Percentiles rank a stretch among this genome's conserved stretches.
Evolutionary conservation across 2,113 vertebrate genomes (phyloP).

Genomic region (Elaphurus davidianus): DNA sequence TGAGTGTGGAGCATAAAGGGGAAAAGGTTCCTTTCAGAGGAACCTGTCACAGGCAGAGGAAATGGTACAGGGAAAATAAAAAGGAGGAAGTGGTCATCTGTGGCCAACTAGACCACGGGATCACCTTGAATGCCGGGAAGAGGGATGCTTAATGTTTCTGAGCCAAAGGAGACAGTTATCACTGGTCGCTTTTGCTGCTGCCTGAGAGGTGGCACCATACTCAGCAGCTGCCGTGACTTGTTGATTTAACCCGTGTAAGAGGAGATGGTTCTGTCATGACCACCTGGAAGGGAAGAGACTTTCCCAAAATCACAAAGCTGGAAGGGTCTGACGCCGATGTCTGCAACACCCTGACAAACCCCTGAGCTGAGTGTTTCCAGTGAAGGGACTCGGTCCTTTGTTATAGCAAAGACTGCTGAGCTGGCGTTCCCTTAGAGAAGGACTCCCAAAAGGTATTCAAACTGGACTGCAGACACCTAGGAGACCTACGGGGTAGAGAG

Average conservation of each 20-base stretch:
- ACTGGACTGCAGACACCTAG: background rate
- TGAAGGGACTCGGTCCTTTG: background rate
- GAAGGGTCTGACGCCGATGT: background rate
- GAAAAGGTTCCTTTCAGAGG: background rate
- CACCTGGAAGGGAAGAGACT: background rate
- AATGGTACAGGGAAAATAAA: background rate
- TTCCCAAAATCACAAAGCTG: background rate
- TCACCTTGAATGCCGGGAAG: background rate
- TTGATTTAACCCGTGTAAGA: background rate
- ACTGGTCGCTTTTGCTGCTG: background rate
- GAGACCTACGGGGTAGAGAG: accelerated
- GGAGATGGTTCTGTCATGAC: background rate
- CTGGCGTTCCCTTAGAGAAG: background rate
- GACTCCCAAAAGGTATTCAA: background rate
- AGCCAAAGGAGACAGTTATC: background rate
- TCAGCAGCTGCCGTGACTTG: background rate
- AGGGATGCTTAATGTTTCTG: background rate
- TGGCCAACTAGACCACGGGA: background rate
- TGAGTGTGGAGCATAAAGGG: too few species aligned
- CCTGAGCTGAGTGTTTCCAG: background rate
- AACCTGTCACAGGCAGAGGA: background rate
- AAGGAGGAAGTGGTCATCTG: background rate
- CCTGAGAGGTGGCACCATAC: background rate
- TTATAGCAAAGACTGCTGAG: background rate
- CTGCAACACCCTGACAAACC: background rate